These are phyloP conservation scores for Erinaceus europaeus DNA, from an alignment of 2,113 vertebrate genomes.

Conservation along the genomic window DNA sequence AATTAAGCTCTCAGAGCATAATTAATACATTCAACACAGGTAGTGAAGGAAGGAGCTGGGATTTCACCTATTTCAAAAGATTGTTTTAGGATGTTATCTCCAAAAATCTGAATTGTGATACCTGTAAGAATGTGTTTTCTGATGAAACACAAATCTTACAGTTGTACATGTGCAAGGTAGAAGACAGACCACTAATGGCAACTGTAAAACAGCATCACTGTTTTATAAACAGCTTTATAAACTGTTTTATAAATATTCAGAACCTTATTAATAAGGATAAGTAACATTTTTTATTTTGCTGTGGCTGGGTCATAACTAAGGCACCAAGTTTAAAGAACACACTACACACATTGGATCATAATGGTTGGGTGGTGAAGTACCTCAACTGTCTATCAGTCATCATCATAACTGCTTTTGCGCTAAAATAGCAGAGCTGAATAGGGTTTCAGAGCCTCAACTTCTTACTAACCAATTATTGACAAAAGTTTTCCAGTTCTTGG, in stretches of 20 bases:
- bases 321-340: background rate
- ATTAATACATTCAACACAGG: background rate
- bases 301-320: background rate
- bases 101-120: background rate
- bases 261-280: background rate
- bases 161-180: background rate
- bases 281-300: no score
- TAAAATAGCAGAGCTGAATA: background rate
- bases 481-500: background rate
- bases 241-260: background rate
- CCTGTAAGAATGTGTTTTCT: background rate
- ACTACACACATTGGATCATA: background rate
- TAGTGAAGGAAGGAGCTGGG: background rate
- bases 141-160: background rate
- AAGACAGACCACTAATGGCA: background rate
- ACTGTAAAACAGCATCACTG: no score
- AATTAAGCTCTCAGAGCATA: background rate
- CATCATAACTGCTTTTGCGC: background rate
- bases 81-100: background rate
- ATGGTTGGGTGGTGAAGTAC: no score
- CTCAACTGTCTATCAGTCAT: background rate
- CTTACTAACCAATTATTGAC: background rate
- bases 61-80: background rate
- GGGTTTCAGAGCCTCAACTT: background rate
- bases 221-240: background rate